A percentile compares a stretch with the other conserved stretches of the same genome.
These are phyloP conservation scores for Molorchus minor DNA, from an alignment of 2,888 invertebrate genomes.

Conservation along the genomic window DNA sequence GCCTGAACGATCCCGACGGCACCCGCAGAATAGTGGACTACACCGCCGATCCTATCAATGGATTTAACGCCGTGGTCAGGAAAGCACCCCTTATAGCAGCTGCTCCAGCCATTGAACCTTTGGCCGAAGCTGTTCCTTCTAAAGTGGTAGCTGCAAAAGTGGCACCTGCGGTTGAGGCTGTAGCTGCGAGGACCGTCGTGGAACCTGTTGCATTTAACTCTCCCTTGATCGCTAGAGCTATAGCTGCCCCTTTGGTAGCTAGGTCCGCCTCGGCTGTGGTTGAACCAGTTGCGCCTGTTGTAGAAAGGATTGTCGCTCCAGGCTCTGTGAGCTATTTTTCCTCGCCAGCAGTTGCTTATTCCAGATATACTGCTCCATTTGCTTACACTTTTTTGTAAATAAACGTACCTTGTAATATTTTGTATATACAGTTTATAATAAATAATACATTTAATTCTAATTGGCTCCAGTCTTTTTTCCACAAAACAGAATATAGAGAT, in stretches of 20 bases:
- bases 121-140: constrained; percentile 37
- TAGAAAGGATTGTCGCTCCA: constrained; percentile 31
- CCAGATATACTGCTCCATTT: constrained; percentile 30
- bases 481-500: no score
- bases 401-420: no score
- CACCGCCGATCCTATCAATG: constrained; percentile 65
- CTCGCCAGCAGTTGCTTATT: constrained; percentile 64
- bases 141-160: constrained; percentile 42
- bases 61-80: constrained; percentile 68
- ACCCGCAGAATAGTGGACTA: constrained; percentile 72
- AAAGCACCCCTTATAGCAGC: constrained; percentile 63
- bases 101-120: constrained; percentile 28
- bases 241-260: constrained; percentile 34
- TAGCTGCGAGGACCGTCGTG: constrained; percentile 33
- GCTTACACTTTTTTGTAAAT: constrained; percentile 23
- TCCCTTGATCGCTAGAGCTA: background rate
- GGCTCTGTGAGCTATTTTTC: constrained; percentile 45
- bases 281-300: constrained; percentile 46
- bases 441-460: no score
- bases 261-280: background rate
- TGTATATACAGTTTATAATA: no score
- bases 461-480: no score
- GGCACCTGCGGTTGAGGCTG: constrained; percentile 39
- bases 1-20: constrained; percentile 69
- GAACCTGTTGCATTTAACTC: no score